Base-by-base conservation (phyloP, 2,797 vertebrate species). In the Sebastes dallii region DNA sequence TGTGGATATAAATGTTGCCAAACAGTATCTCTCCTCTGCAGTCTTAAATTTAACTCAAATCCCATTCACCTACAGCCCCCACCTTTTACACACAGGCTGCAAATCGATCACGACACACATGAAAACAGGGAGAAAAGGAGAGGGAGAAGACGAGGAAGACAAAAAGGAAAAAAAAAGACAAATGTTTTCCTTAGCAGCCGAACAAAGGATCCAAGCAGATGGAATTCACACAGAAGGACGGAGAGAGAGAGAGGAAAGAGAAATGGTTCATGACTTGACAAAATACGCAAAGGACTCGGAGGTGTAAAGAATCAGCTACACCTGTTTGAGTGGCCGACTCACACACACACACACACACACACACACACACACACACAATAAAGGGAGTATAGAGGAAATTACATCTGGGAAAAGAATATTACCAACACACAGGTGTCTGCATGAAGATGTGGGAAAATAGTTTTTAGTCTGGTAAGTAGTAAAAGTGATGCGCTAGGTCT, bases 1-100 rank as follows among this genome's bases (percentile, higher is more conserved):
- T 81, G 70, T 75, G 42, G 66, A 56, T 78, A 80, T 46, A 66
- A 81, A 86, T 66, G 80, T 84, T 91, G 89, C 86, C 87, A 94
- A 92, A 91, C 77, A 78, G 82, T 82, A 87, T 88, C 75, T 79
- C 82, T 85, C 62, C 56, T 70, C 80, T 71, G 55, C 75, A 77
- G 72, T 55, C 72, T 39, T 92, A 90, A 89, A 93, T 92, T 77
- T 66, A 85, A 66, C 78, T 82, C 39, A 72, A 77, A 83, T 85
- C 82, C 81, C 82, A 77, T 84, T 86, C 80, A 92, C 78, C 84
- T 84, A 32, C 25, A 72, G 54, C 70, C 46, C 76, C 74, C 59
- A 39, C 46, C 36, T 13, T 16, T 74, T 39, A 75, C 67, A 54
- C 71, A 85, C 87, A 91, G 70, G 81, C 84, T 36, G 83, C 82